These are phyloP conservation scores for Drosophila setifemur DNA, from an alignment of 1,140 invertebrate genomes.

Conservation along the genomic window DNA sequence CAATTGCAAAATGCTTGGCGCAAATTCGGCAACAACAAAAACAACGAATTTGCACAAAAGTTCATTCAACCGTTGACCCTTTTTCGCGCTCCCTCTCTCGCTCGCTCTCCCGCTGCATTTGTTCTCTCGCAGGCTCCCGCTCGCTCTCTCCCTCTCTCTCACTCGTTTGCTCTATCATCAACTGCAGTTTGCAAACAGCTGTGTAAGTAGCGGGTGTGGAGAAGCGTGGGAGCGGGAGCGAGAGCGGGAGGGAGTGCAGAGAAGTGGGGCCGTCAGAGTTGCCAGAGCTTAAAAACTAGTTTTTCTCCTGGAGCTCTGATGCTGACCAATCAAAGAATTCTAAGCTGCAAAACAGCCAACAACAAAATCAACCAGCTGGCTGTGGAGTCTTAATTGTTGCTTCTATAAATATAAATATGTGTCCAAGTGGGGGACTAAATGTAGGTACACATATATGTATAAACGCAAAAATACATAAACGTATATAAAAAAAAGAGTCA, in stretches of 20 bases:
- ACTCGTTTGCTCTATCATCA: background rate
- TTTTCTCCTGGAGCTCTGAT: conserved; percentile 11
- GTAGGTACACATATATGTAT: background rate
- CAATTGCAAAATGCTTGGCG: conserved; percentile 52
- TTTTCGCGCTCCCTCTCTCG: conserved; percentile 46
- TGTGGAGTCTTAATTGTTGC: conserved; percentile 23
- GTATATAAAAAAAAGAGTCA: conserved; percentile 37
- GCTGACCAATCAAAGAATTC: conserved; percentile 24
- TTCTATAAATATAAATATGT: conserved; percentile 26
- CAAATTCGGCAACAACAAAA: conserved; percentile 47
- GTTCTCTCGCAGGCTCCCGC: too few relatives aligned
- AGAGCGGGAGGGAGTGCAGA: background rate
- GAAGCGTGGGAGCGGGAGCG: background rate
- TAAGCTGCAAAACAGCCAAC: background rate
- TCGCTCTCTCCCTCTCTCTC: background rate
- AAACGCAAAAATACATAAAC: conserved; percentile 7
- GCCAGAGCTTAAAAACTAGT: conserved; percentile 51
- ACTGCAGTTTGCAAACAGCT: conserved; percentile 55
- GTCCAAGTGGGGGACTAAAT: conserved; percentile 26
- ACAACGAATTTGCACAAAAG: conserved; percentile 63
- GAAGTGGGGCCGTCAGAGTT: background rate
- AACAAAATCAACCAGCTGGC: background rate
- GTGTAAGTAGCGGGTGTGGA: conserved; percentile 29
- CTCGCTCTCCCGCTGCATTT: background rate
- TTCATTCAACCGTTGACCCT: conserved; percentile 79